phyloP scores from a whole-genome alignment of 2,888 invertebrate species.

The Agrotis clavis region DNA sequence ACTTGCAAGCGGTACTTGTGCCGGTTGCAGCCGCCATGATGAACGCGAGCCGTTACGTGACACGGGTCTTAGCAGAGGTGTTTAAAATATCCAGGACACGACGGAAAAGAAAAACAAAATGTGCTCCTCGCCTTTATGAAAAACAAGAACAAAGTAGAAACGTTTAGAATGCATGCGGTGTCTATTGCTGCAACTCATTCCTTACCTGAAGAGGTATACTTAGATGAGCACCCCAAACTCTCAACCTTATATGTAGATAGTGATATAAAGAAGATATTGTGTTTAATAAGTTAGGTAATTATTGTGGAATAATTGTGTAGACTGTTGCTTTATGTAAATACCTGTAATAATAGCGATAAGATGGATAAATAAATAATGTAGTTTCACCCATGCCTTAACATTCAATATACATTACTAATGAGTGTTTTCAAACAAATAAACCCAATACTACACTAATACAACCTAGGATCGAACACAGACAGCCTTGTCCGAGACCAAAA shows the following conservation, averaged over 20 bases:
- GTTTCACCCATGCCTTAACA: background rate
- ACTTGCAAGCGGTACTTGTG: conserved; percentile 66
- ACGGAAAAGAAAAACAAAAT: conserved; percentile 23
- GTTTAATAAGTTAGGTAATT: no score
- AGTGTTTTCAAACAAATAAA: background rate
- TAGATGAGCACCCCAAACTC: no score
- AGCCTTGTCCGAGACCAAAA: background rate
- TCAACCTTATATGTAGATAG: no score
- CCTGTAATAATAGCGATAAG: no score
- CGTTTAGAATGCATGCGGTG: background rate
- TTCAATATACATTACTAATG: background rate
- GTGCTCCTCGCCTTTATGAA: background rate
- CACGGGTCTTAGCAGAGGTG: conserved; percentile 55
- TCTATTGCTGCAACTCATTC: background rate
- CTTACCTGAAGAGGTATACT: background rate
- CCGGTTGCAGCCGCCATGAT: conserved; percentile 59
- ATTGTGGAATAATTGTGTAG: no score
- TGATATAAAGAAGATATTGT: no score
- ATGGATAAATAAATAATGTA: no score
- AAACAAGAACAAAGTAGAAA: conserved; percentile 3
- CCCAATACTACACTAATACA: conserved; percentile 2
- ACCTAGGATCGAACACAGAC: conserved; percentile 5
- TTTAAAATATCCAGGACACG: conserved; percentile 51
- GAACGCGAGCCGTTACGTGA: conserved; percentile 64
- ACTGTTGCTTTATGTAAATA: no score